phyloP scores from a whole-genome alignment of 1,140 invertebrate genomes.

The Gonioctena quinquepunctata region DNA sequence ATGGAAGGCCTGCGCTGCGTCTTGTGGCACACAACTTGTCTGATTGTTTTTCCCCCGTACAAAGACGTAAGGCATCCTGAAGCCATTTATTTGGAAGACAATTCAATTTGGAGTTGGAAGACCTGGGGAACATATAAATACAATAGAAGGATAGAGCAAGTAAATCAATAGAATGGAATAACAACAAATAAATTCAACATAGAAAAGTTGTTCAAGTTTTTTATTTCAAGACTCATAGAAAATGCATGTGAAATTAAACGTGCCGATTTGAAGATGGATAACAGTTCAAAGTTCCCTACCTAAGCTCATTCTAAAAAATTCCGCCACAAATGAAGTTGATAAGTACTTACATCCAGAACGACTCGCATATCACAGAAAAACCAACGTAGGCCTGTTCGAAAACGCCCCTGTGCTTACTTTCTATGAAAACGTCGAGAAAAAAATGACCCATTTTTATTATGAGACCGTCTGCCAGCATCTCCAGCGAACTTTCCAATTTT shows the following conservation, averaged over 20 bases:
- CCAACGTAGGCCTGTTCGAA: slow-evolving; percentile 94
- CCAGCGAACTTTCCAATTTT: slow-evolving; percentile 48
- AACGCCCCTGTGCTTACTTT: slow-evolving; percentile 91
- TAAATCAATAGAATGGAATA: too few relatives aligned
- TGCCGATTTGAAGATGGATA: not conserved
- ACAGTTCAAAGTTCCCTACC: too few relatives aligned
- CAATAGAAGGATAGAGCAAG: too few relatives aligned
- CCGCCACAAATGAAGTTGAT: too few relatives aligned
- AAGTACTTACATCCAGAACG: slow-evolving; percentile 64
- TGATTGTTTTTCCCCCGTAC: slow-evolving; percentile 38
- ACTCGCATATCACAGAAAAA: slow-evolving; percentile 75
- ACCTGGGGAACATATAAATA: too few relatives aligned
- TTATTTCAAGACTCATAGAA: not conserved
- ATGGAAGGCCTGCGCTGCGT: slow-evolving; percentile 69
- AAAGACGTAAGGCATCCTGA: slow-evolving; percentile 55
- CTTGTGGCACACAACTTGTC: slow-evolving; percentile 75
- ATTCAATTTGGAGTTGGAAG: slow-evolving; percentile 22
- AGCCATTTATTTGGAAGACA: slow-evolving; percentile 65
- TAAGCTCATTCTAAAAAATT: too few relatives aligned
- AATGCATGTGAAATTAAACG: not conserved
- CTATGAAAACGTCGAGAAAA: slow-evolving; percentile 72
- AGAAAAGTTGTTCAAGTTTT: not conserved
- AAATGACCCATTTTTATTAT: slow-evolving; percentile 70
- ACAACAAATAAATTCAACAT: too few relatives aligned
- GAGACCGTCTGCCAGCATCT: slow-evolving; percentile 49